Evolutionary conservation across 92 coral and sea anemone species (phyloP).

Genomic region (Phymanthus crucifer): DNA sequence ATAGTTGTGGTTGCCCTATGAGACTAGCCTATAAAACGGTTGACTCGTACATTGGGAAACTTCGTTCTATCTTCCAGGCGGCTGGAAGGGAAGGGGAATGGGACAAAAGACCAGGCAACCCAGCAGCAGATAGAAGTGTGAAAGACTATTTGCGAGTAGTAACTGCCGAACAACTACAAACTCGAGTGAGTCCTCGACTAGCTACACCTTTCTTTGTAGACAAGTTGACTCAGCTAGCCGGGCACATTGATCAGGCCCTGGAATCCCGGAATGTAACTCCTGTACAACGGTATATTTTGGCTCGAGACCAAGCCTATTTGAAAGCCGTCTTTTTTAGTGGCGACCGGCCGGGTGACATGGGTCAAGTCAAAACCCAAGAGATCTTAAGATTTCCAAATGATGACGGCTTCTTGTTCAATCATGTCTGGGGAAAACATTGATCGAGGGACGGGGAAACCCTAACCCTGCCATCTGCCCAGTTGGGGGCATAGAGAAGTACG

Average conservation of each 20-base stretch:
- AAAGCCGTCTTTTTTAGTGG: conserved; percentile 37
- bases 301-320: conserved; percentile 44
- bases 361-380: conserved; percentile 27
- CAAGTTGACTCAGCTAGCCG: conserved; percentile 22
- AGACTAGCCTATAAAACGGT: conserved; percentile 39
- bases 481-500: conserved; percentile 41
- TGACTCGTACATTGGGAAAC: conserved; percentile 44
- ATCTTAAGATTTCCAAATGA: conserved; percentile 50
- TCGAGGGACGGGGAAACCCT: conserved; percentile 41
- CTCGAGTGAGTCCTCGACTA: conserved; percentile 50
- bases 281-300: conserved; percentile 23
- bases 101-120: conserved; percentile 52
- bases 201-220: conserved; percentile 61
- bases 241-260: conserved; percentile 28
- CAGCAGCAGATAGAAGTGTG: conserved; percentile 44
- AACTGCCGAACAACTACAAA: conserved; percentile 57
- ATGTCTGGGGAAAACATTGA: conserved; percentile 55
- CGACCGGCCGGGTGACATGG: conserved; percentile 45
- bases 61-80: conserved; percentile 40
- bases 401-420: conserved; percentile 47
- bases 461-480: conserved; percentile 40
- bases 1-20: conserved; percentile 38
- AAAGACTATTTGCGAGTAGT: conserved; percentile 40
- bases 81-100: conserved; percentile 58
- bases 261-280: background rate